These are phyloP conservation scores for Xiphophorus hellerii DNA, from an alignment of 2,113 vertebrate species.

Conservation along the genomic window DNA sequence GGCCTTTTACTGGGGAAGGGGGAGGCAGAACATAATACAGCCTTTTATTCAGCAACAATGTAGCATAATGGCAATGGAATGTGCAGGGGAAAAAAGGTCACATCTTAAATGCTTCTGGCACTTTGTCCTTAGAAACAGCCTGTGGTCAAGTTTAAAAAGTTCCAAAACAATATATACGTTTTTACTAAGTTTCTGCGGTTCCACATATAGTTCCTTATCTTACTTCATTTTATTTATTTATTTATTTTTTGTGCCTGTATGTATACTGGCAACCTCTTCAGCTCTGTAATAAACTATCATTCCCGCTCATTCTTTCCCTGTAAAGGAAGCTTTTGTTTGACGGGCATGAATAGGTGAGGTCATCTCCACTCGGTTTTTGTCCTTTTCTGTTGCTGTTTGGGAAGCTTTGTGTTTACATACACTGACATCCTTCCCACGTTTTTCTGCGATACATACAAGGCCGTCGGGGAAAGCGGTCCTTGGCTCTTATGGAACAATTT, in stretches of 20 bases:
- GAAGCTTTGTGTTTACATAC: conserved; percentile 48
- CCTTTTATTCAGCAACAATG: conserved; percentile 99
- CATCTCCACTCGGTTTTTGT: conserved; percentile 50
- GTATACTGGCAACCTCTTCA: not conserved
- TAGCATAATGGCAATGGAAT: conserved; percentile 99
- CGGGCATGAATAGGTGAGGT: conserved; percentile 70
- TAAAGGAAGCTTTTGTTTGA: conserved; percentile 64
- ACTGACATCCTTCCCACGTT: conserved; percentile 46
- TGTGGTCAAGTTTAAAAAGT: conserved; percentile 87
- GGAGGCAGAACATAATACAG: conserved; percentile 93
- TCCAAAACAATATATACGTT: conserved; percentile 53
- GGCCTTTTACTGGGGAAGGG: conserved; percentile 89
- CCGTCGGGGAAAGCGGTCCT: not conserved
- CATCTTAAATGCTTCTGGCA: conserved; percentile 95
- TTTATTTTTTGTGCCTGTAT: not conserved
- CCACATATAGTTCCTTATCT: conserved; percentile 69
- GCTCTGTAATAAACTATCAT: not conserved
- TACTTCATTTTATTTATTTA: conserved; percentile 19
- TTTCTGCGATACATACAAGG: conserved; percentile 10
- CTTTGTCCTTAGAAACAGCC: conserved; percentile 87
- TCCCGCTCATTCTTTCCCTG: not conserved
- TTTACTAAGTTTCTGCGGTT: not conserved
- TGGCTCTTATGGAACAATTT: not conserved
- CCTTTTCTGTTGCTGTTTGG: conserved; percentile 20
- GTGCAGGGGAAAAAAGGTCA: conserved; percentile 88